Evolutionary conservation across 1,140 invertebrate genomes (phyloP).

Genomic region (Musca vetustissima): DNA sequence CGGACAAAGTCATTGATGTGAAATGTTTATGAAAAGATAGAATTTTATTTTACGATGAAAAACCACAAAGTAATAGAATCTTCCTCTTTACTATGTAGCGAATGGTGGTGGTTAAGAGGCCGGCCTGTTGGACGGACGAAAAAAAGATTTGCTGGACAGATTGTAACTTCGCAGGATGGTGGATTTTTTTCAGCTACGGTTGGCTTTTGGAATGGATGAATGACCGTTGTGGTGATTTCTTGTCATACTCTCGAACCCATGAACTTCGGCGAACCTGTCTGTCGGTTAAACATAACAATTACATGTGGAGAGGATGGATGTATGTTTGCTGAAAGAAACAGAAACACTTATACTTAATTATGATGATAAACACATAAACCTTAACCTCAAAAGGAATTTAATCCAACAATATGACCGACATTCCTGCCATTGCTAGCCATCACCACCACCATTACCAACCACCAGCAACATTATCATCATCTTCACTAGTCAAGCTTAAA

Average conservation of each 20-base stretch:
- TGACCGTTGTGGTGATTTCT: too few species aligned
- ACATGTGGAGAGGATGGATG: not conserved
- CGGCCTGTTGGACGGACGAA: too few species aligned
- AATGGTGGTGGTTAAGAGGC: too few species aligned
- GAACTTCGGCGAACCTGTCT: too few species aligned
- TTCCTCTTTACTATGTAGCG: conserved; percentile 1
- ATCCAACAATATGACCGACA: conserved; percentile 24
- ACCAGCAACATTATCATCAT: not conserved
- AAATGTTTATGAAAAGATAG: not conserved
- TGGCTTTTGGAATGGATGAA: too few species aligned
- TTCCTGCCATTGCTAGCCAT: not conserved
- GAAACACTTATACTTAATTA: conserved; percentile 23
- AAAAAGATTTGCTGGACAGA: too few species aligned
- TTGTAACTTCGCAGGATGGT: too few species aligned
- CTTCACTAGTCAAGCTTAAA: not conserved
- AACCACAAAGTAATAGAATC: conserved; percentile 21
- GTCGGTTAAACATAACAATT: not conserved
- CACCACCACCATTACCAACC: not conserved
- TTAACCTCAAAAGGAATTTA: conserved; percentile 24
- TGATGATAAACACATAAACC: conserved; percentile 22
- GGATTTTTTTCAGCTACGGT: too few species aligned
- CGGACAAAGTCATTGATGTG: not conserved
- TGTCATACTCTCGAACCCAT: too few species aligned
- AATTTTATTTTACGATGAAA: conserved; percentile 4
- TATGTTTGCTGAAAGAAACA: too few species aligned